Conservation (phyloP, 2,113 vertebrate species). For the Pelecanus crispus region DNA sequence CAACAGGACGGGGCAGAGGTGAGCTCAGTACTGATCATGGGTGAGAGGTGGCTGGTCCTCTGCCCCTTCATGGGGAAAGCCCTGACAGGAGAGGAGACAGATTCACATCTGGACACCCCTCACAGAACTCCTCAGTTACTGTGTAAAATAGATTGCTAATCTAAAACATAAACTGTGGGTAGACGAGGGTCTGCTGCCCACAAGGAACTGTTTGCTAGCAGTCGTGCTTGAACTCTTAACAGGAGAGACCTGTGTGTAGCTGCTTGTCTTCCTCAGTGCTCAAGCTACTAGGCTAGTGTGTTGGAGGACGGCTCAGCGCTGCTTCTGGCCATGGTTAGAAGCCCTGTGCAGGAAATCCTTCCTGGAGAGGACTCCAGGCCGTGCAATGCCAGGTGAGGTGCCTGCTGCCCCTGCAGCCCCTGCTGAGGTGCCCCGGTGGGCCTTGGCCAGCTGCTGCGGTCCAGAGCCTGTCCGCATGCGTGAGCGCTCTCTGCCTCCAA, state of each 20-base stretch:
- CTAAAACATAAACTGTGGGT: background rate
- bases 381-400: background rate
- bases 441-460: accelerated
- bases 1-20: background rate
- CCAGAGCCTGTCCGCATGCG: accelerated
- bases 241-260: background rate
- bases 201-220: background rate
- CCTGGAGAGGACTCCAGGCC: background rate
- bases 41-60: background rate
- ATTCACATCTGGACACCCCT: background rate
- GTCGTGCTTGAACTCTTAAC: background rate
- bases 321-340: background rate
- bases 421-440: background rate
- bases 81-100: background rate
- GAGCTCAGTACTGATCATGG: background rate
- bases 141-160: background rate
- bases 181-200: background rate
- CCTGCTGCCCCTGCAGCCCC: background rate
- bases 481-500: background rate
- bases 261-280: background rate
- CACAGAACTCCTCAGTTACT: background rate
- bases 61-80: background rate
- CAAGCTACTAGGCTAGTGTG: accelerated
- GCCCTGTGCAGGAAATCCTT: background rate
- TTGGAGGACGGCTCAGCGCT: accelerated